Base-by-base conservation (phyloP, 92 coral and sea anemone genomes). In the Scolanthus callimorphus region DNA sequence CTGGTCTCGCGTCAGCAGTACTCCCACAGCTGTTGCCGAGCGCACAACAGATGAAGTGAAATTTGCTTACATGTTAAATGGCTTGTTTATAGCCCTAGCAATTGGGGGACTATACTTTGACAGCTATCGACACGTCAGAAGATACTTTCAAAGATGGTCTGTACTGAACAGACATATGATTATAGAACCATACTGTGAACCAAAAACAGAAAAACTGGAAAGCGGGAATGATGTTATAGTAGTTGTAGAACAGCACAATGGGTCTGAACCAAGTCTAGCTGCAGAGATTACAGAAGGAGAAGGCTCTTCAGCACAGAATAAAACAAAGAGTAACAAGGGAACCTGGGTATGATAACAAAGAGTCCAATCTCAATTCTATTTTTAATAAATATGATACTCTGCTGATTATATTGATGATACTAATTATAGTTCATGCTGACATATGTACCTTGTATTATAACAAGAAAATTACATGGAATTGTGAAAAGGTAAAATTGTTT, bases 41-140 rank as follows among this genome's bases (percentile, higher is more conserved):
- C 82, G 98, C 15, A 92, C 88, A 2, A 92, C 91, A 27, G 89
- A 81, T 49, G 96, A 92, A 78, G 90, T 92, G 28, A 90, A 92
- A 67, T 92, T 88, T 58, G 91, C 96, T 0, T 92, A 92, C 59
- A 73, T 92, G 86, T 70, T 92, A 71, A 88, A 92, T 59, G 98
- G 98, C 3, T 70, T 92, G 78, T 90, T 92, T 51, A 82, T 88
- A 20, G 92, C 91, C 11, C 67, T 92, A 51, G 98, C 98, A 17
- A 67, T 92, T 34, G 96, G 95, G 13, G 98, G 98, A 27, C 61
- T 92, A 44, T 92, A 92, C 70, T 89, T 90, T 61, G 88, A 88
- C 61, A 88, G 91, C 51, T 79, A 78, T 19, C 89, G 92, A 17
- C 98, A 94, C 73, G 79, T 90, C 20, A 85, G 76, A 55, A 62